Evolutionary conservation across 2,113 vertebrate species (phyloP), one percentile per base, ranked within the genome.

Genomic region (Notechis scutatus): DNA sequence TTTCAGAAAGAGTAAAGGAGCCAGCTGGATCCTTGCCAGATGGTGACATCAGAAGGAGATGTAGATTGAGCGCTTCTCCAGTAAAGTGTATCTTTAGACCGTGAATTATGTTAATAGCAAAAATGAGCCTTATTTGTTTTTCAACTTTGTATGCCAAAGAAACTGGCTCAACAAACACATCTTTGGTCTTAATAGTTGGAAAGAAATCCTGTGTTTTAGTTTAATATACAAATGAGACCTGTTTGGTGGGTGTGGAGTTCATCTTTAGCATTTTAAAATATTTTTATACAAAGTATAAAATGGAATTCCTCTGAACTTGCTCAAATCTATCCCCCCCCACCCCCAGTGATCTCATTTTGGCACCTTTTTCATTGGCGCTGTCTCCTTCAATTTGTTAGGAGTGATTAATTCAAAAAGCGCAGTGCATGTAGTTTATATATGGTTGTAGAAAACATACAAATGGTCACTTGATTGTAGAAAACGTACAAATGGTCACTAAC

Each of bases 81-180:
- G 5, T 34, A 21, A 87, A 34, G 21, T 59, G 92, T 55, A 55
- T 91, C 6, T 8, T 92, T 92, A 23, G 0, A 6, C 85, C 87
- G 88, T 5, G 91, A 45, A 20, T n/a, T 18, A 5, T 45, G 85
- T 47, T 88, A 93, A 39, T 85, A 4, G 59, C 92, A 94, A 92
- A 94, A 90, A 52, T 88, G 20, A 4, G 74, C 39, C 20, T 26
- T 92, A 3, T 74, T 92, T 93, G 34, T 88, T 95, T 15, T 42
- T 24, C 50, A 45, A 24, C 9, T 9, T 3, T 85, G 50, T 87
- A 47, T 24, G 56, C 10, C 45, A 61, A 87, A 64, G 20, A 88
- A 57, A 54, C 52, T 47, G 64, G 89, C 26, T 57, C 39, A 26
- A 5, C 34, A 56, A 92, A 89, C 24, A 56, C 39, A 45, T 92